Conservation (phyloP, 2,888 invertebrate genomes). For the Dolichomitus sp. region DNA sequence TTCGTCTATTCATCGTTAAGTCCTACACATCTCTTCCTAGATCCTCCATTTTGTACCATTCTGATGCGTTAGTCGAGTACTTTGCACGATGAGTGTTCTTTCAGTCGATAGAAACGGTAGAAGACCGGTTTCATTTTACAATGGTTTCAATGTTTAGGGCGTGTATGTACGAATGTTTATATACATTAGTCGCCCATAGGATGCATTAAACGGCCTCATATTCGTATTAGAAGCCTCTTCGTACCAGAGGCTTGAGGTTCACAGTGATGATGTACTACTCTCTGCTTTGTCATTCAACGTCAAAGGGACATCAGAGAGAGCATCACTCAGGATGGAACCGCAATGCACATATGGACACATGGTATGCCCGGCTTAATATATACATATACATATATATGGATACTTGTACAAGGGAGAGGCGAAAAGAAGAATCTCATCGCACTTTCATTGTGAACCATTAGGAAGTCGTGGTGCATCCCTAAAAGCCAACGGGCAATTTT, state of each 20-base stretch:
- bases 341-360: conserved; percentile 12
- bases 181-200: neutral
- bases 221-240: conserved; percentile 6
- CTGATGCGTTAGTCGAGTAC: conserved; percentile 1
- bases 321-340: conserved; percentile 49
- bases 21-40: neutral
- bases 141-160: neutral
- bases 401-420: neutral
- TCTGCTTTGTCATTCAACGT: conserved; percentile 65
- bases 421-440: conserved; percentile 58
- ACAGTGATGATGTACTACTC: conserved; percentile 42
- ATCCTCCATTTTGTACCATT: no score
- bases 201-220: conserved; percentile 22
- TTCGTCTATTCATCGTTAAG: neutral
- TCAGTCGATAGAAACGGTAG: neutral
- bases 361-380: neutral
- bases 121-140: neutral
- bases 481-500: conserved; percentile 70
- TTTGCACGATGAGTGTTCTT: neutral
- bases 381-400: neutral
- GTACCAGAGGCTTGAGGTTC: neutral
- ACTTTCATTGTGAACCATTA: conserved; percentile 57
- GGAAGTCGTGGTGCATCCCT: conserved; percentile 26
- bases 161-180: conserved; percentile 2
- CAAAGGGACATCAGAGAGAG: conserved; percentile 65